Conservation (phyloP, 2,797 vertebrate species). For the Crypturellus tataupa region DNA sequence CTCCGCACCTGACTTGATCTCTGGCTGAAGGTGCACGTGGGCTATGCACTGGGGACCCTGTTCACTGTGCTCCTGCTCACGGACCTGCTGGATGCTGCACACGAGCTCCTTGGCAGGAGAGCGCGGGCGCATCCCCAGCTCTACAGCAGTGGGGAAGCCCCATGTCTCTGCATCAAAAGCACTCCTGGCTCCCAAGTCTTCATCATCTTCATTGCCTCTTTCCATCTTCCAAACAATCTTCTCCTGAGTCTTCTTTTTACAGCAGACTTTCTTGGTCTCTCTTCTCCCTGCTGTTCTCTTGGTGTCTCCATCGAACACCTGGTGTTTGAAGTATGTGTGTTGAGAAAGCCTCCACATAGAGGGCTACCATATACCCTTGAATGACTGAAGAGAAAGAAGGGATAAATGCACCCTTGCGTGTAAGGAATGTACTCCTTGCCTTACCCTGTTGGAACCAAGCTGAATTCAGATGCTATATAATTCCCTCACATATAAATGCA, state of each 20-base stretch:
- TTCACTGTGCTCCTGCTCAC: not conserved
- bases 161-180: not conserved
- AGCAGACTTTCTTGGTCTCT: not conserved
- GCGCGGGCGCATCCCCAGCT: not conserved
- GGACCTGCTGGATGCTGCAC: not conserved
- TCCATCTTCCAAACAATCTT: not conserved
- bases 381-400: not conserved
- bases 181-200: not conserved
- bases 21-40: not conserved
- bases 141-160: rapidly evolving
- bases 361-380: not conserved
- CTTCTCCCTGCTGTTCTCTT: not conserved
- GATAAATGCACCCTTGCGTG: rapidly evolving
- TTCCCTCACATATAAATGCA: not conserved
- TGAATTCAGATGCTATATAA: not conserved
- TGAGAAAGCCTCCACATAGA: rapidly evolving
- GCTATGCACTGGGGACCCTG: not conserved
- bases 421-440: not conserved
- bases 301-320: not conserved
- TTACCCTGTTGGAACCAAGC: not conserved
- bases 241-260: not conserved
- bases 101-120: not conserved
- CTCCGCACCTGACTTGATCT: rapidly evolving
- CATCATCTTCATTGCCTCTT: not conserved
- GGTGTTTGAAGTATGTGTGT: rapidly evolving